Base-by-base conservation (phyloP, 1,140 invertebrate species). In the Varroa destructor region DNA sequence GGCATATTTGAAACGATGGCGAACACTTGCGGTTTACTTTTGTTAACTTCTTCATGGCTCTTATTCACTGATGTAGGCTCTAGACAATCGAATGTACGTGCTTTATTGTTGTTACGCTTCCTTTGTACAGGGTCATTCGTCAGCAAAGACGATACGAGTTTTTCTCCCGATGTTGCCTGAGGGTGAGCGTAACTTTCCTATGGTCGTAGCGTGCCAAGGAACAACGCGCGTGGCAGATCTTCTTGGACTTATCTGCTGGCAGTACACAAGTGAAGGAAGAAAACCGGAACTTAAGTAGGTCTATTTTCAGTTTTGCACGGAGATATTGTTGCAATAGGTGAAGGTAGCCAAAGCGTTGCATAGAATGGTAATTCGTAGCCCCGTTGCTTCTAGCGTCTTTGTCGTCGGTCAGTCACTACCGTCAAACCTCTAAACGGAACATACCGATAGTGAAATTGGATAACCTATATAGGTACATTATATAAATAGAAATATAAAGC, bases 181-280 rank as follows among this genome's bases (percentile, higher is more conserved):
- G 72, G 86, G 87, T 56, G 84, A 90, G 74, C 83, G 90, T 73
- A 85, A 86, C 74, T 94, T 91, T 82, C 92, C 92, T 0, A 81
- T 96, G 77, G 82, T 86, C 77, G 86, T 96, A 36, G 84, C 84
- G 74, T 88, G 93, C 54, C 81, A 91, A 72, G 84, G 87, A 43
- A 86, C 83, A 76, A 91, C 93, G 37, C 93, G 89, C 82, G 90
- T 96, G 51, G 82, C 86, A 74, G 92, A 97, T 78, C 84, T 96
- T n/a, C 90, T 97, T 79, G 93, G 93, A 36, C 85, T 96, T 36
- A 91, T 90, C 75, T 91, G 91, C 79, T 93, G 82, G 82, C 82
- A 83, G 73, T 84, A 84, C 74, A 82, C 80, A n/a, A 79, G 79
- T 74, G 81, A 83, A 75, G 78, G 78, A 43, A 77, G 79, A 72